A percentile compares a stretch with the other conserved stretches of the same genome.
Conservation (phyloP, 2,113 vertebrate genomes). For the Anguilla rostrata region DNA sequence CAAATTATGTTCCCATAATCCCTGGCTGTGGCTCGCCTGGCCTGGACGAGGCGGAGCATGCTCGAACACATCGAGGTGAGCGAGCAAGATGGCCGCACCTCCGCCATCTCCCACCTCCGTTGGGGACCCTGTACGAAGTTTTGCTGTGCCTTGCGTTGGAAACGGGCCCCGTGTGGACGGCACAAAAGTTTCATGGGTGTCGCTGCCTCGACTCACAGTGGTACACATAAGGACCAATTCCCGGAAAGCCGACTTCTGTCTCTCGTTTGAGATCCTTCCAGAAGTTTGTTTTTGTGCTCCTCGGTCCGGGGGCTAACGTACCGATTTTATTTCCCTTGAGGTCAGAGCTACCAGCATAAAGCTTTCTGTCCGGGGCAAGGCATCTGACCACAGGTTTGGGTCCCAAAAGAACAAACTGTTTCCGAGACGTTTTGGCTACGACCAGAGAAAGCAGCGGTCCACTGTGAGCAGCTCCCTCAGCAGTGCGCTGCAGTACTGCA, state of each 20-base stretch:
- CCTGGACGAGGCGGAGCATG: not conserved
- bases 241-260: too few relatives aligned
- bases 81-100: not conserved
- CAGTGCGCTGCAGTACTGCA: not conserved
- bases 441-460: not conserved
- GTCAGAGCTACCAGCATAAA: constrained; percentile 43
- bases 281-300: constrained; percentile 8
- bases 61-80: not conserved
- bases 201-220: not conserved
- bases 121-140: not conserved
- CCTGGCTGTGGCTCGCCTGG: not conserved
- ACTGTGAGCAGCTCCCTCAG: not conserved
- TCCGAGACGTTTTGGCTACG: not conserved
- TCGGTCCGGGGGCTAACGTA: not conserved
- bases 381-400: not conserved
- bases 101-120: not conserved
- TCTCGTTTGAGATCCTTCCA: not conserved
- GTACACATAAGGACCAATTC: not conserved
- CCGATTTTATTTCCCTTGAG: constrained; percentile 35
- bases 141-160: not conserved
- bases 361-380: constrained; percentile 27
- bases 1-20: not conserved
- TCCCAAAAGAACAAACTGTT: constrained; percentile 11
- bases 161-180: not conserved
- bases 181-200: not conserved